Evolutionary conservation across 2,113 vertebrate species (phyloP).

Genomic region (Dolichallabes microphthalmus): DNA sequence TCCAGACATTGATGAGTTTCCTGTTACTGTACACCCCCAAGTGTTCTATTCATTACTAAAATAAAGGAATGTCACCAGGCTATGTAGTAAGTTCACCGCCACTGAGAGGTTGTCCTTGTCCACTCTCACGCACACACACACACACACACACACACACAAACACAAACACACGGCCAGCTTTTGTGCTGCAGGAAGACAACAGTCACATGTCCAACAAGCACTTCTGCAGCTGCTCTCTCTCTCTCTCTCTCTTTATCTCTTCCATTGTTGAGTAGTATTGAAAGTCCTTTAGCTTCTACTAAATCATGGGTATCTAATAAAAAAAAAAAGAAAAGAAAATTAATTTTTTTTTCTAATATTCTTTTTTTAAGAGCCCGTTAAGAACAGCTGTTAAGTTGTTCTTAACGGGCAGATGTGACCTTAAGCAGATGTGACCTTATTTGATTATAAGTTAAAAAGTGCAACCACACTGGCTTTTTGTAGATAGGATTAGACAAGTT

Average conservation of each 20-base stretch:
- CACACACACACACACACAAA: conserved; percentile 71
- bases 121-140: conserved; percentile 71
- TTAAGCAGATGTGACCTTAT: too few relatives aligned
- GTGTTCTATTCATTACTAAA: conserved; percentile 26
- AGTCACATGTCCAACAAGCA: conserved; percentile 72
- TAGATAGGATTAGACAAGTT: not conserved
- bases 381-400: too few relatives aligned
- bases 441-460: not conserved
- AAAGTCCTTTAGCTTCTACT: conserved; percentile 63
- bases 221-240: conserved; percentile 70
- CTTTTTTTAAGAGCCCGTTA: too few relatives aligned
- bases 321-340: too few relatives aligned
- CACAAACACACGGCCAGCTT: conserved; percentile 67
- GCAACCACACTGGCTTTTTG: not conserved
- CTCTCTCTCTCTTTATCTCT: conserved; percentile 8
- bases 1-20: not conserved
- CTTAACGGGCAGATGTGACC: too few relatives aligned
- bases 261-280: conserved; percentile 72
- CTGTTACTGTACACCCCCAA: not conserved
- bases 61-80: conserved; percentile 48
- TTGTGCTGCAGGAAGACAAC: conserved; percentile 73
- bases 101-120: conserved; percentile 63
- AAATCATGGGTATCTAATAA: not conserved
- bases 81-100: conserved; percentile 66
- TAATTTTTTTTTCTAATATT: not conserved